Base-by-base conservation (phyloP, 2,797 vertebrate species). In the Fistularia tabacaria region DNA sequence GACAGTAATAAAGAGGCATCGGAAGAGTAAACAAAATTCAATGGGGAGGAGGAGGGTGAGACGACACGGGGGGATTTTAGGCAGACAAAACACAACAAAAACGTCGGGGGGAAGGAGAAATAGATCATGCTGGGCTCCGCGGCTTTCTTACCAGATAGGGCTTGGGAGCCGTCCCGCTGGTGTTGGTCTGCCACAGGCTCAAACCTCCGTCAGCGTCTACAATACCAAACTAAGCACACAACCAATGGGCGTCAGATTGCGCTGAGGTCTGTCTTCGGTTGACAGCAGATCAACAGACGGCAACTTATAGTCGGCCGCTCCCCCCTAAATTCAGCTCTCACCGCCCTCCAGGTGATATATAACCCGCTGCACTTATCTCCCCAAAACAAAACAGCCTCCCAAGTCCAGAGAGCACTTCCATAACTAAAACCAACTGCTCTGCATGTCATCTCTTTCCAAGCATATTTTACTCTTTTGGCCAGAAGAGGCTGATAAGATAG, bases 121-220 rank as follows among this genome's bases (percentile, higher is more conserved):
- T n/a, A 38, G 7, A 49, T 1, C 25, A 25, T 25, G 5, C 36
- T 52, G 8, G 8, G 41, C 0, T n/a, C n/a, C n/a, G n/a, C n/a
- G 43, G 49, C 37, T 13, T 64, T 59, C 91, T 90, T 85, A 99
- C 97, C 92, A 98, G 84, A 74, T 95, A 99, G 0, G 97, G 95
- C 82, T 97, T 98, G 54, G 93, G 93, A 57, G 93, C 86, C 50
- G 83, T 93, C 66, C 94, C 96, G 65, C 91, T 93, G 50, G 93
- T 95, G 64, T 94, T 97, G 85, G 96, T 98, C 74, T 98, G 97
- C 92, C 97, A 99, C 38, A 99, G 91, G 87, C 94, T 97, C 85
- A 99, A 89, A 71, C 89, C 93, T 74, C 97, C 97, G 69, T 99
- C 97, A 57, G 94, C 95, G 83, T 99, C 97, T 62, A 95, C 92